phyloP scores from a whole-genome alignment of 1,140 invertebrate species.

The Drosophila nigromelanica region DNA sequence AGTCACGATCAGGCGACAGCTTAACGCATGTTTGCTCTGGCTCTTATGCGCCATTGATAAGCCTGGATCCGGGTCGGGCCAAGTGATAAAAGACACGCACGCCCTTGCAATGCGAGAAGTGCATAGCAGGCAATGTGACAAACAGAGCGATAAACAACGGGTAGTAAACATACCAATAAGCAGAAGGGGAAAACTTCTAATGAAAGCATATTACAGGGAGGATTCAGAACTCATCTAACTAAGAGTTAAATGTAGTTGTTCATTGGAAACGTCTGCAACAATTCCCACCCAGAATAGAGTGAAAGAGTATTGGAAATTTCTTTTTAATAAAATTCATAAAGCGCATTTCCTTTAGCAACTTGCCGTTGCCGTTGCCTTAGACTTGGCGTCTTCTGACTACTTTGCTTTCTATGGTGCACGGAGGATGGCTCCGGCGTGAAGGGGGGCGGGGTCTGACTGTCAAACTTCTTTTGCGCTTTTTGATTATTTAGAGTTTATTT shows the following conservation, averaged over 20 bases:
- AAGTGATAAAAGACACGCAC: too few relatives aligned
- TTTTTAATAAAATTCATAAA: conserved; percentile 45
- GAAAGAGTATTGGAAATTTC: conserved; percentile 12
- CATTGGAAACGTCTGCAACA: background rate
- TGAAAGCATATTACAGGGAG: background rate
- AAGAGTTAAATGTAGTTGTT: background rate
- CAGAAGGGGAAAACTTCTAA: background rate
- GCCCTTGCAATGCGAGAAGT: background rate
- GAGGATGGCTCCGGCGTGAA: too few relatives aligned
- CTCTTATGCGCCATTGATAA: conserved; percentile 6
- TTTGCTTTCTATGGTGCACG: background rate
- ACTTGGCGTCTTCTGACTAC: conserved; percentile 12
- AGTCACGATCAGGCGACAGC: conserved; percentile 2
- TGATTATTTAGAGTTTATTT: conserved; percentile 60
- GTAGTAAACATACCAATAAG: conserved; percentile 1
- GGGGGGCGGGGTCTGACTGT: background rate
- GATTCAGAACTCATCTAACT: too few relatives aligned
- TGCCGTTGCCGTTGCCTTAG: background rate
- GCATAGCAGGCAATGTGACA: background rate
- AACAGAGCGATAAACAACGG: conserved; percentile 16
- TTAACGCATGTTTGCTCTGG: background rate
- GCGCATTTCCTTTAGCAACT: conserved; percentile 31
- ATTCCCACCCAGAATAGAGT: background rate
- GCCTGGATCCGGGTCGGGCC: conserved; percentile 1
- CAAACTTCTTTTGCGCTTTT: conserved; percentile 40